Evolutionary conservation across 2,888 invertebrate genomes (phyloP).

Genomic region (Cryptocephalus moraei): DNA sequence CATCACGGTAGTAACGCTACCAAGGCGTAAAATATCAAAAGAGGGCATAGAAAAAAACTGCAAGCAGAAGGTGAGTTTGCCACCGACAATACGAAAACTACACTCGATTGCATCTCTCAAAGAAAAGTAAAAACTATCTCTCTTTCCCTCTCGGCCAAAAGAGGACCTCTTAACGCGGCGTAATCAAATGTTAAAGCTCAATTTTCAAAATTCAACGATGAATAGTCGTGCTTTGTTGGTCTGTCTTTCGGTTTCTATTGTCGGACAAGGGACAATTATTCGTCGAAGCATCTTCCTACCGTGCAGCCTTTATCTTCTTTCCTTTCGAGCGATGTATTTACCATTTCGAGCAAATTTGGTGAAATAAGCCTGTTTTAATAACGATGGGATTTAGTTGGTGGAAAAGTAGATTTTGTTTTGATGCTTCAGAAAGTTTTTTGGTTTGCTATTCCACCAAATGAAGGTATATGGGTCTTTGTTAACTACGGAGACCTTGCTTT

Average conservation of each 20-base stretch:
- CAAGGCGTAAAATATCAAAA: too few species aligned
- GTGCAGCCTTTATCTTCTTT: slow-evolving; percentile 7
- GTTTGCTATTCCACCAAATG: not conserved
- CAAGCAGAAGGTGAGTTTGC: too few species aligned
- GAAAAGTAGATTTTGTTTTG: slow-evolving; percentile 1
- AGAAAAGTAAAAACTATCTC: too few species aligned
- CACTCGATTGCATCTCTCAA: too few species aligned
- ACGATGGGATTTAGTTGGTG: slow-evolving; percentile 6
- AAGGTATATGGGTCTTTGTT: too few species aligned
- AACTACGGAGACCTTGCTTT: too few species aligned
- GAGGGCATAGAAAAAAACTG: too few species aligned
- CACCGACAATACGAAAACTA: too few species aligned
- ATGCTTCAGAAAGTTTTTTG: not conserved
- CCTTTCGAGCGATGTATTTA: slow-evolving; percentile 12
- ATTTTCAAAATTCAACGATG: slow-evolving; percentile 21
- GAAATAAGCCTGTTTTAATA: slow-evolving; percentile 16
- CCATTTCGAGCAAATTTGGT: slow-evolving; percentile 14
- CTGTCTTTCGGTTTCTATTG: slow-evolving; percentile 1
- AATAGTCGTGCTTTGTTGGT: slow-evolving; percentile 11
- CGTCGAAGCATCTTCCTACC: slow-evolving; percentile 10
- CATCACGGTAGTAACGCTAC: too few species aligned
- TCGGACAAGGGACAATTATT: slow-evolving; percentile 13
- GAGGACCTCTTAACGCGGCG: slow-evolving; percentile 24
- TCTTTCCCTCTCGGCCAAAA: slow-evolving; percentile 5
- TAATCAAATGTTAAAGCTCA: slow-evolving; percentile 32